These are phyloP conservation scores for Cyanoramphus novaezelandiae DNA, from an alignment of 2,113 vertebrate species.

Conservation along the genomic window DNA sequence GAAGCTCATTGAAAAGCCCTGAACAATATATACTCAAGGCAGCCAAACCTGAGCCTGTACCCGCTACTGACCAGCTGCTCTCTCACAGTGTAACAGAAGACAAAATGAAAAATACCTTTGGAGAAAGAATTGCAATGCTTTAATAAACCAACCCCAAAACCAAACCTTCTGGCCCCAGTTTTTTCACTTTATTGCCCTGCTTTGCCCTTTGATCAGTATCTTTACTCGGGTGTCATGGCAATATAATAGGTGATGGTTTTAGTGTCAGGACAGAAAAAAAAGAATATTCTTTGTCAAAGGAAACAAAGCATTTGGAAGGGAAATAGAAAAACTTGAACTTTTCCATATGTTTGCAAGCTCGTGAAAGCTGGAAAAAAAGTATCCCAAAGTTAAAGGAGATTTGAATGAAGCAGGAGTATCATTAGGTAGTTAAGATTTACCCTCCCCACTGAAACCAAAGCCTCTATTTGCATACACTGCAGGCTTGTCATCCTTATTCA, in stretches of 20 bases:
- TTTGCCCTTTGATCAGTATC: conserved; percentile 63
- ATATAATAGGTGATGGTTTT: conserved; percentile 63
- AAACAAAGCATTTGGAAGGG: conserved; percentile 56
- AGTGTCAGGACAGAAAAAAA: conserved; percentile 45
- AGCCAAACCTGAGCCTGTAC: neutral
- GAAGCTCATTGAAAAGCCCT: neutral
- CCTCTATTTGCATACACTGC: neutral
- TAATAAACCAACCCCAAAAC: conserved; percentile 30
- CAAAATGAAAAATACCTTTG: conserved; percentile 59
- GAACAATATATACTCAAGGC: neutral
- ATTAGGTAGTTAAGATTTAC: neutral
- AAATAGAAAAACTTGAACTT: conserved; percentile 61
- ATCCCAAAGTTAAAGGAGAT: neutral
- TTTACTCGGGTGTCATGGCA: conserved; percentile 52
- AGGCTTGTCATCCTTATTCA: conserved; percentile 31
- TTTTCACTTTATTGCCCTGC: conserved; percentile 44
- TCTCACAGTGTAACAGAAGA: neutral
- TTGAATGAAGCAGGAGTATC: neutral
- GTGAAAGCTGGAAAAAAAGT: conserved; percentile 7
- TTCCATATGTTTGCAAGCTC: conserved; percentile 62
- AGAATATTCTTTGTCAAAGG: conserved; percentile 30
- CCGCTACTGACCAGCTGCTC: neutral
- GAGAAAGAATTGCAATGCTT: neutral
- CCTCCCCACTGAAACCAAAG: neutral
- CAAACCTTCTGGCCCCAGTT: conserved; percentile 12